phyloP scores from a whole-genome alignment of 2,888 invertebrate species.

The Melieria omissa region DNA sequence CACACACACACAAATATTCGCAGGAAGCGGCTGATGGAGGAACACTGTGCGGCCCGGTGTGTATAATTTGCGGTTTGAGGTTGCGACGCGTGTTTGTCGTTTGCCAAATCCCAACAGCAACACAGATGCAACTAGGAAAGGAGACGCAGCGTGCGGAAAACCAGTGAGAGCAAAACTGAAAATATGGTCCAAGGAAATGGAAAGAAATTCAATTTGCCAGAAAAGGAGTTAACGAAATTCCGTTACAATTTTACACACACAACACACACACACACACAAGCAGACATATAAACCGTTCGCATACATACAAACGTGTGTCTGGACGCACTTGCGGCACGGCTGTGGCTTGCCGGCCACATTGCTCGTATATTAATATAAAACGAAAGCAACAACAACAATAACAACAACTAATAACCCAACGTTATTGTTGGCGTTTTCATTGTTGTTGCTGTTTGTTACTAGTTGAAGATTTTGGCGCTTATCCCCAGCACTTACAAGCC shows the following conservation, averaged over 20 bases:
- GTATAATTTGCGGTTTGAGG: slow-evolving; percentile 28
- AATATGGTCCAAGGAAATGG: neutral
- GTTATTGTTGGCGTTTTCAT: no score
- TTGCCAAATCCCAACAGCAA: neutral
- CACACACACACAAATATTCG: neutral
- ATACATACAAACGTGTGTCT: slow-evolving; percentile 4
- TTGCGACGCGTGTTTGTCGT: slow-evolving; percentile 19
- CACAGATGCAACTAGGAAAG: neutral
- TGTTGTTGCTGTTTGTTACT: no score
- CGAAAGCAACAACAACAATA: no score
- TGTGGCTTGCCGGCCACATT: neutral
- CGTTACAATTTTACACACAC: neutral
- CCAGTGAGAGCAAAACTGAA: neutral
- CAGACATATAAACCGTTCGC: neutral
- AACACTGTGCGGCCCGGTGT: slow-evolving; percentile 4
- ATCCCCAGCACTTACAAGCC: no score
- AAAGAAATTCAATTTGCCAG: neutral
- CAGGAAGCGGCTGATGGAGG: neutral
- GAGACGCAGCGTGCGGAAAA: neutral
- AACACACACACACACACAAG: neutral
- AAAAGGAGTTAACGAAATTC: neutral
- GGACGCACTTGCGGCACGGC: neutral
- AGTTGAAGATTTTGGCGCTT: no score
- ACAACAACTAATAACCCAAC: no score
- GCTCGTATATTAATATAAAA: no score